These are phyloP conservation scores for Pachyramphus minor DNA, from an alignment of 2,113 vertebrate genomes.

Conservation along the genomic window DNA sequence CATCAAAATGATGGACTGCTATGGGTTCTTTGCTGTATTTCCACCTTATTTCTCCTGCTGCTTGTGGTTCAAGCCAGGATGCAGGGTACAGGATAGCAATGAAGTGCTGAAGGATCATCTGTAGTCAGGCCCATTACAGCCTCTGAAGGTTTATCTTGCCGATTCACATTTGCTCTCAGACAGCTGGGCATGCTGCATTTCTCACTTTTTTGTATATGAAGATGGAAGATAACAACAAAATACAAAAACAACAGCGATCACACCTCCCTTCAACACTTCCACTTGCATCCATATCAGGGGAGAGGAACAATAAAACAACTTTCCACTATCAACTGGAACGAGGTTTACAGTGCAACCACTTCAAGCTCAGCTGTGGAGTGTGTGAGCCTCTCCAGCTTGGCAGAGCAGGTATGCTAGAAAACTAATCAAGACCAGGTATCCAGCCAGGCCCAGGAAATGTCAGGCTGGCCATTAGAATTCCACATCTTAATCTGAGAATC, in stretches of 20 bases:
- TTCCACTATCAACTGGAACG: conserved; percentile 45
- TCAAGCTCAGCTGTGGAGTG: not conserved
- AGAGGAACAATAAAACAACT: conserved; percentile 62
- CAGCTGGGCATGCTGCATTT: conserved; percentile 10
- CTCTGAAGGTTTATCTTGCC: conserved; percentile 24
- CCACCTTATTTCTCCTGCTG: not conserved
- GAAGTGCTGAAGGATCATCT: not conserved
- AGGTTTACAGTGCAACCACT: conserved; percentile 31
- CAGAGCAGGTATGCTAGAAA: conserved; percentile 23
- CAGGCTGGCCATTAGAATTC: conserved; percentile 51
- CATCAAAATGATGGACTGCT: not conserved
- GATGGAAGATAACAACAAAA: conserved; percentile 29
- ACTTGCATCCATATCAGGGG: not conserved
- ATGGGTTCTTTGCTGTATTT: not conserved
- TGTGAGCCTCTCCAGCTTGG: not conserved
- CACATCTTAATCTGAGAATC: conserved; percentile 46
- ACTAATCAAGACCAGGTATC: conserved; percentile 48
- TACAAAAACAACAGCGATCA: conserved; percentile 15
- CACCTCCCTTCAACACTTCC: conserved; percentile 1
- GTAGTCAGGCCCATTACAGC: conserved; percentile 4
- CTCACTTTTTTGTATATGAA: conserved; percentile 26
- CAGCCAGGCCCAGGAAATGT: conserved; percentile 59
- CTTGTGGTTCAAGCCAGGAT: not conserved
- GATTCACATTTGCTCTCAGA: not conserved
- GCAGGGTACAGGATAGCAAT: not conserved